Percentiles rank a stretch among this genome's conserved stretches.
Evolutionary conservation across 2,797 vertebrate genomes (phyloP).

Genomic region (Threskiornis aethiopicus): DNA sequence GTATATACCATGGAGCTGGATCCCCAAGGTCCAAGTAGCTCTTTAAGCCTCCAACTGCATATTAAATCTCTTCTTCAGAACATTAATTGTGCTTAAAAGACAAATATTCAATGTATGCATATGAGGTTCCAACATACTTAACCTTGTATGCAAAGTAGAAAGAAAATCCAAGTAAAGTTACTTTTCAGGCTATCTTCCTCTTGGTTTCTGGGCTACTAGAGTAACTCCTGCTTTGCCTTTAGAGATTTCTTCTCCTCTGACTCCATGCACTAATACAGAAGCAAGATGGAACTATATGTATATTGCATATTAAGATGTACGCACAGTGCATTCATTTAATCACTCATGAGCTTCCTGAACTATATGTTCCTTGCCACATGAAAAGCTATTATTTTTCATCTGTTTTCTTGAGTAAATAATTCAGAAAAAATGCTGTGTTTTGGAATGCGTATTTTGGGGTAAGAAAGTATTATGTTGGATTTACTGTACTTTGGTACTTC

Average conservation of each 20-base stretch:
- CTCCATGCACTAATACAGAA: neutral
- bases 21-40: neutral
- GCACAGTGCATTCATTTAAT: neutral
- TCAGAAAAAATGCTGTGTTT: neutral
- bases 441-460: slow-evolving; percentile 31
- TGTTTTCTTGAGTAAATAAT: slow-evolving; percentile 28
- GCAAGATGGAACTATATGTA: neutral
- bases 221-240: neutral
- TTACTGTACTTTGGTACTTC: slow-evolving; percentile 35
- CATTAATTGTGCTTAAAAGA: neutral
- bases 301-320: neutral
- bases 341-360: neutral
- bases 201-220: neutral
- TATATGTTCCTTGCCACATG: neutral
- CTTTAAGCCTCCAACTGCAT: neutral
- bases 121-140: neutral
- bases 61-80: neutral
- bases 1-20: neutral
- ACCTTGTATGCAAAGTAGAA: neutral
- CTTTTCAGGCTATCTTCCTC: neutral
- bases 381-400: neutral
- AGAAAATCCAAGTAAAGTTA: neutral
- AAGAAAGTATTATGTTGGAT: slow-evolving; percentile 38
- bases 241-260: neutral
- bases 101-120: neutral